A percentile compares a stretch with the other conserved stretches of the same genome.
These are phyloP conservation scores for Diogma glabrata DNA, from an alignment of 2,888 invertebrate genomes.

Conservation along the genomic window DNA sequence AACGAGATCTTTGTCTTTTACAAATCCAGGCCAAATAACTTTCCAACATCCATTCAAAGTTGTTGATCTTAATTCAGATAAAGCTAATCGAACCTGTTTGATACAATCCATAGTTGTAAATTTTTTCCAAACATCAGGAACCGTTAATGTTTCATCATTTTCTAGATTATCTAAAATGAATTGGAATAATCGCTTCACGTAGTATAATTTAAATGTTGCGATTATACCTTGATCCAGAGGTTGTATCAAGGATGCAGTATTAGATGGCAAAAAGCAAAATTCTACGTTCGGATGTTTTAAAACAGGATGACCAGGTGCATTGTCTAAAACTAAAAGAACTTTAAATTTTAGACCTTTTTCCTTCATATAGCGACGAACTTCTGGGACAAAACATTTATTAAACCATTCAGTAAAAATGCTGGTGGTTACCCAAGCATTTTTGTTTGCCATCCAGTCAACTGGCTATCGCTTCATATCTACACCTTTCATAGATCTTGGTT, in stretches of 20 bases:
- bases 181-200: neutral
- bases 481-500: too few species aligned
- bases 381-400: neutral
- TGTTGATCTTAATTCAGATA: neutral
- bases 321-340: neutral
- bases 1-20: conserved; percentile 3
- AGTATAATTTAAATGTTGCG: neutral
- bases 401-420: neutral
- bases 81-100: neutral
- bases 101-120: neutral
- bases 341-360: neutral
- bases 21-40: neutral
- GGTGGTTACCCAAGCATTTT: neutral
- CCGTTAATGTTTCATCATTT: neutral
- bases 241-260: neutral
- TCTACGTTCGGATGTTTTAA: too few species aligned
- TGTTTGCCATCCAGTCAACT: neutral
- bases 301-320: too few species aligned
- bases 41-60: neutral
- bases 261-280: neutral
- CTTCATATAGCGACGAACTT: neutral
- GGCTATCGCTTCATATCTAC: neutral
- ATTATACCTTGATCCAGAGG: neutral
- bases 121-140: conserved; percentile 1
- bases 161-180: neutral